Base-by-base conservation (phyloP, 2,888 invertebrate species). In the Tigriopus californicus region DNA sequence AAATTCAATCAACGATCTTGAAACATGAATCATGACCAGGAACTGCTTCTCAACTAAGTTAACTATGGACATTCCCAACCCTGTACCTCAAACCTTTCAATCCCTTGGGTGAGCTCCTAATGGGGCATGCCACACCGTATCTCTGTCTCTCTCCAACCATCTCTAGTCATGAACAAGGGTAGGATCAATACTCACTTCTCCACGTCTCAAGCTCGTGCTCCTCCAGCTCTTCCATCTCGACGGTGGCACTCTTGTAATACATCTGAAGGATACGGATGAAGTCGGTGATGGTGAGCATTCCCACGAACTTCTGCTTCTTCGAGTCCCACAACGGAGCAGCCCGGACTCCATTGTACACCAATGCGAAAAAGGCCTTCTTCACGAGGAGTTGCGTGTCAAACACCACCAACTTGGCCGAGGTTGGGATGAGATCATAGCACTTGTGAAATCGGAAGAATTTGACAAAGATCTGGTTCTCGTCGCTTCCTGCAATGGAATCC, bases 361-460 rank as follows among this genome's bases (percentile, higher is more conserved):
- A 80, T 46, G 98, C 98, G 75, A 92, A 98, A 77, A 99, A 99
- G 56, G 98, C 97, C 74, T 95, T 95, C 75, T 94, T 91, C 64
- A 95, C 97, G 66, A 92, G 83, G 62, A 98, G 79, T 72, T 94
- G 89, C 51, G 97, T 98, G 76, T 99, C 98, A 74, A 99, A 98
- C 62, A 99, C 94, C 65, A 99, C 97, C 71, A 99, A 78, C 76
- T 99, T 99, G 66, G 95, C 94, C 68, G 95, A 95, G 62, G 94
- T 95, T 62, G 98, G 98, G 71, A 99, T 95, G 74, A 99, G 80
- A 78, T 99, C 98, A 77, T 98, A 98, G 74, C 97, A 97, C 75
- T 92, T 94, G 80, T 99, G 97, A 75, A 94, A 95, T 75, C 91
- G 90, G 83, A 98, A 97, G 79, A 98, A 98, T 74, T 94, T 94